Percentiles rank a stretch among this genome's conserved stretches.
These are phyloP conservation scores for Tipula unca DNA, from an alignment of 2,888 invertebrate species.

Conservation along the genomic window DNA sequence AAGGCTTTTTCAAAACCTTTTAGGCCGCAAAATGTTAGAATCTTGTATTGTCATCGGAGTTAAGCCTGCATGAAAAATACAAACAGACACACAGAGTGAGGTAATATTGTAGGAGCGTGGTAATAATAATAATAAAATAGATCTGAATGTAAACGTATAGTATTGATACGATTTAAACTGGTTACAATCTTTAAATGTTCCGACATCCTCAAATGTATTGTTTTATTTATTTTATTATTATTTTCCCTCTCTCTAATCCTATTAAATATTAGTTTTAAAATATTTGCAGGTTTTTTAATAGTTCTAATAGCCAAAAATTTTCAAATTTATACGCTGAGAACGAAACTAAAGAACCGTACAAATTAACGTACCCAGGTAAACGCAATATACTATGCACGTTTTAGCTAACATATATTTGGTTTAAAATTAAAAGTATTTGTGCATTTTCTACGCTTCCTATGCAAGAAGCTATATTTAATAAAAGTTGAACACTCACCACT, in stretches of 20 bases:
- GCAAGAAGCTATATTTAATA: background rate
- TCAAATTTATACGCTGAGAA: too few relatives aligned
- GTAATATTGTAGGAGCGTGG: too few relatives aligned
- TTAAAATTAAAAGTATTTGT: slow-evolving; percentile 10
- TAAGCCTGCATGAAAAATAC: too few relatives aligned
- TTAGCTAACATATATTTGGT: background rate
- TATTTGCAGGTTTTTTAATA: background rate
- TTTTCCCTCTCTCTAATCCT: background rate
- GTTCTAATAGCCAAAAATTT: too few relatives aligned
- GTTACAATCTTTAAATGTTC: background rate
- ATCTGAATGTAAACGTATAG: background rate
- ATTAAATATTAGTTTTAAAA: background rate
- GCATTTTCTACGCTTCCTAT: background rate
- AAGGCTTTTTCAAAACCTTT: too few relatives aligned
- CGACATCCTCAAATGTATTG: background rate
- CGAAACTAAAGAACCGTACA: too few relatives aligned
- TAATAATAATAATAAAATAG: too few relatives aligned
- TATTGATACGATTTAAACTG: background rate
- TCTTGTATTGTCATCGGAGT: too few relatives aligned
- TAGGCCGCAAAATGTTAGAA: too few relatives aligned
- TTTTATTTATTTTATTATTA: background rate
- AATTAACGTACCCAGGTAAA: background rate
- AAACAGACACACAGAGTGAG: too few relatives aligned
- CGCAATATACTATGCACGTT: background rate
- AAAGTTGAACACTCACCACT: background rate